phyloP scores from a whole-genome alignment of 2,888 invertebrate species.

The Adelphocoris suturalis region DNA sequence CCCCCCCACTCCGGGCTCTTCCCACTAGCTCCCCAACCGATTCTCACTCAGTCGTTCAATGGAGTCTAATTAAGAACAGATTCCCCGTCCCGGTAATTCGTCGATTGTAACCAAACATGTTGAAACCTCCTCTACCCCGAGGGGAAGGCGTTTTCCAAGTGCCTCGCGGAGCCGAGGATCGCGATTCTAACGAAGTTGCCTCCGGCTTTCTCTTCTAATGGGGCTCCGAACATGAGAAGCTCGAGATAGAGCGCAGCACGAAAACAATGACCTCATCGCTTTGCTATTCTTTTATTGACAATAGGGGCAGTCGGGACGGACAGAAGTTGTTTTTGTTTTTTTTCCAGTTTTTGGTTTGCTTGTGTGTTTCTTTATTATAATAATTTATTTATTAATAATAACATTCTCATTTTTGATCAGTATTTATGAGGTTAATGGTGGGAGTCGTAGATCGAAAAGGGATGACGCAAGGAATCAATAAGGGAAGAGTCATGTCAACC shows the following conservation, averaged over 20 bases:
- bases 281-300: no score
- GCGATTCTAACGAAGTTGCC: neutral
- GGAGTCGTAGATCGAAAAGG: no score
- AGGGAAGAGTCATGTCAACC: no score
- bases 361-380: no score
- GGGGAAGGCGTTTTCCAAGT: neutral
- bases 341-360: no score
- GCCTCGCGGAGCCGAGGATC: slow-evolving; percentile 3
- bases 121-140: slow-evolving; percentile 1
- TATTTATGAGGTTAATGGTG: no score
- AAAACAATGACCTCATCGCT: neutral
- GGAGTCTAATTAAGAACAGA: slow-evolving; percentile 69
- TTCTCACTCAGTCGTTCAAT: slow-evolving; percentile 57
- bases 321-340: neutral
- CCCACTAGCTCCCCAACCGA: neutral
- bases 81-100: slow-evolving; percentile 64
- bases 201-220: neutral
- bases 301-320: no score
- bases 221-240: no score
- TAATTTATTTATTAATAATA: no score
- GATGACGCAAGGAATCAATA: no score
- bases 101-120: slow-evolving; percentile 70
- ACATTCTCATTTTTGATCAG: no score
- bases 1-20: neutral
- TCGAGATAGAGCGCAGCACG: no score